These are phyloP conservation scores for Hippocampus guttulatus DNA, from an alignment of 2,113 vertebrate species.

Conservation along the genomic window DNA sequence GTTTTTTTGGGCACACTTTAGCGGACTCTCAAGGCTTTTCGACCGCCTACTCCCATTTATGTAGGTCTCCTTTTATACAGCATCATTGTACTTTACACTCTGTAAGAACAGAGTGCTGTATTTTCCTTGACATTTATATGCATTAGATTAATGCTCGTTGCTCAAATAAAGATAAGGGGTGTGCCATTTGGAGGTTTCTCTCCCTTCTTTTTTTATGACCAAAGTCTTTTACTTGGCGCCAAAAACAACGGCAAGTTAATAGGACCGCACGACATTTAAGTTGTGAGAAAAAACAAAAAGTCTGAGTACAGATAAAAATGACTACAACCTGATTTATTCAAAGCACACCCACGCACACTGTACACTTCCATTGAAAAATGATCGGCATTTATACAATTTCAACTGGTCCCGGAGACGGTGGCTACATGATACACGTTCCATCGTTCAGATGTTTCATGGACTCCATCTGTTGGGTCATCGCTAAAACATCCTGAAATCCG, in stretches of 20 bases:
- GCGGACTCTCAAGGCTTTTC: slow-evolving; percentile 2
- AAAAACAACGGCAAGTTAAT: neutral
- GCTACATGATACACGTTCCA: slow-evolving; percentile 92
- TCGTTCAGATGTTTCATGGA: slow-evolving; percentile 90
- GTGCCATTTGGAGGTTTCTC: neutral
- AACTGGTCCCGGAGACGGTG: slow-evolving; percentile 40
- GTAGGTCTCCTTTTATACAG: slow-evolving; percentile 33
- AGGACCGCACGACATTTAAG: neutral
- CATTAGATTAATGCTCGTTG: slow-evolving; percentile 71
- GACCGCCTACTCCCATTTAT: slow-evolving; percentile 13
- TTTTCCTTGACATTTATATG: slow-evolving; percentile 50
- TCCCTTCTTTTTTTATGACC: neutral
- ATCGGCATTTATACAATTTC: slow-evolving; percentile 6
- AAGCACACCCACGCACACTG: slow-evolving; percentile 45
- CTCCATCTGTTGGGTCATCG: slow-evolving; percentile 94
- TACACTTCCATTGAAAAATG: slow-evolving; percentile 43
- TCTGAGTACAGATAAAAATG: slow-evolving; percentile 22
- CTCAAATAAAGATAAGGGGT: slow-evolving; percentile 46
- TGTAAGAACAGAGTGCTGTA: slow-evolving; percentile 30
- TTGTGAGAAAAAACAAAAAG: neutral
- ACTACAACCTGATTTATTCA: slow-evolving; percentile 61
- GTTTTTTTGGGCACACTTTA: slow-evolving; percentile 33
- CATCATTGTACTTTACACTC: slow-evolving; percentile 22
- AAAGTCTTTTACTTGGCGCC: neutral
- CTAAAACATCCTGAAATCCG: slow-evolving; percentile 91